A percentile compares a stretch with the other conserved stretches of the same genome.
These are phyloP conservation scores for Okapia johnstoni DNA, from an alignment of 2,113 vertebrate genomes.

Conservation along the genomic window DNA sequence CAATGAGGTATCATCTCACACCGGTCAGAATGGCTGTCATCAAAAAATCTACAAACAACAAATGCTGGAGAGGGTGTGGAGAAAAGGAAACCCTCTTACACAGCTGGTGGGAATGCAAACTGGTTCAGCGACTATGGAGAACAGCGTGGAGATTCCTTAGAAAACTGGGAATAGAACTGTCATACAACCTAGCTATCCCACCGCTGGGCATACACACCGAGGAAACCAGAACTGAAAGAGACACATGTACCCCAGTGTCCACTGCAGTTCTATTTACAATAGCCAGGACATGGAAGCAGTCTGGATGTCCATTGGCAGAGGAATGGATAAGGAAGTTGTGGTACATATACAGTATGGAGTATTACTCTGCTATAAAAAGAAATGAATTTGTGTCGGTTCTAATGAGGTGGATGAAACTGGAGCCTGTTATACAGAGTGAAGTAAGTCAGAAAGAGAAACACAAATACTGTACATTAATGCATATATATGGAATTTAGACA, in stretches of 20 bases:
- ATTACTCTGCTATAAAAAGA: not conserved
- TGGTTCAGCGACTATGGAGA: not conserved
- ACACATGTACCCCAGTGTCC: not conserved
- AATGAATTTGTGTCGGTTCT: not conserved
- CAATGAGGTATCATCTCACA: not conserved
- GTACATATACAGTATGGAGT: not conserved
- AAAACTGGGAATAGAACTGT: not conserved
- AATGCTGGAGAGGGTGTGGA: not conserved
- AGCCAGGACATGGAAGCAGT: not conserved
- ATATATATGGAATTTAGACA: not conserved
- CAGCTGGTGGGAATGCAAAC: not conserved
- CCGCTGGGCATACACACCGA: not conserved
- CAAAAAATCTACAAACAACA: not conserved
- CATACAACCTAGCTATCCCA: not conserved
- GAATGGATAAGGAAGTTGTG: not conserved
- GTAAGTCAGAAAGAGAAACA: not conserved
- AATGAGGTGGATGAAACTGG: not conserved
- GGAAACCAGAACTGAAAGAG: not conserved
- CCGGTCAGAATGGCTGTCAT: not conserved
- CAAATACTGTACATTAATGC: not conserved
- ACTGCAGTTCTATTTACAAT: not conserved
- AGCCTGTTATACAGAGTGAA: not conserved
- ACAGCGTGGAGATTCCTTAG: not conserved
- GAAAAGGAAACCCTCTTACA: not conserved
- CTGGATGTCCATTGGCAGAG: not conserved